Base-by-base conservation (phyloP, 2,888 invertebrate genomes). In the Epinotia bilunana region DNA sequence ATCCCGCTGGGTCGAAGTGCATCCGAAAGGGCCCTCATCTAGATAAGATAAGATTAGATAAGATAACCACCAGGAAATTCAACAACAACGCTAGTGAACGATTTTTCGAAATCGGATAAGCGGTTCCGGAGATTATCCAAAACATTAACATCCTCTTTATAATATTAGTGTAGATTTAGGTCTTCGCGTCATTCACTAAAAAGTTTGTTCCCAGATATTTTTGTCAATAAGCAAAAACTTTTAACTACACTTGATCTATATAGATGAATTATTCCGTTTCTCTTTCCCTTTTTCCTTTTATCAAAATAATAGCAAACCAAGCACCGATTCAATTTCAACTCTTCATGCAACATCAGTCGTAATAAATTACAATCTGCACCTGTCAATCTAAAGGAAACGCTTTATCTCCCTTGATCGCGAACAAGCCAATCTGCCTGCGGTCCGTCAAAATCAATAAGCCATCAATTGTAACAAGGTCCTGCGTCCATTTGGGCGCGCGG, bases 371-470 rank as follows among this genome's bases (percentile, higher is more conserved):
- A 67, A 57, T 62, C 20, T 12, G 46, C 62, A 18, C 13, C 33
- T 49, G 61, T 69, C 69, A 69, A 60, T 60, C 58, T 46, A 43
- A 58, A 68, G 46, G 23, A 61, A 61, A 9, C 60, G 49, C 53
- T 55, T 68, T 57, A 55, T 68, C 67, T 62, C 62, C 43, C 23
- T 18, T 39, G 53, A n/a, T 53, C 63, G 39, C 57, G 28, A 63
- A 53, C 23, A 46, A 74, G 64, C 43, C 64, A 70, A 70, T 74
- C 64, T 68, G 61, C 55, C 68, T 39, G 73, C 62, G 62, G 73
- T 71, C 53, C 71, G 64, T 71, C 74, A 65, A 64, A 74, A 74
- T 74, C 74, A 74, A 74, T 74, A 74, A 60, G 39, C 74, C 71
- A 74, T 74, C 74, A 71, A 65, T 65, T 64, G 70, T 74, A 71